Evolutionary conservation across 2,797 vertebrate genomes (phyloP).

Genomic region (Sternotherus odoratus): DNA sequence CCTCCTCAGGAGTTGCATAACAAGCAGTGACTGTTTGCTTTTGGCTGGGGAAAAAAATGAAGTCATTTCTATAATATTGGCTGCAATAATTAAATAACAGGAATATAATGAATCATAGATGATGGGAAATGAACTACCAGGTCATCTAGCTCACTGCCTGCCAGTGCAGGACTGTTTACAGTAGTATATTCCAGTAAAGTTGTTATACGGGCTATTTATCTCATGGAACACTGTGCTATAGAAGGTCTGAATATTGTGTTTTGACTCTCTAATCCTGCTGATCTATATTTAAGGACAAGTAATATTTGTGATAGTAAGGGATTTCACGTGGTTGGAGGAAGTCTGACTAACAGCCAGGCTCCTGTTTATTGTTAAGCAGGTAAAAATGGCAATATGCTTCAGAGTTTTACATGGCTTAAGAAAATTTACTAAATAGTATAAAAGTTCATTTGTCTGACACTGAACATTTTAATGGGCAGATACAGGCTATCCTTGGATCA

Average conservation of each 20-base stretch:
- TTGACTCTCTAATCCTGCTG: not conserved
- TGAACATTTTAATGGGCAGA: not conserved
- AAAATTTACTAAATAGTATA: not conserved
- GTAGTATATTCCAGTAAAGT: not conserved
- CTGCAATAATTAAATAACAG: not conserved
- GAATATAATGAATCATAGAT: not conserved
- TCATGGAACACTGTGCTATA: not conserved
- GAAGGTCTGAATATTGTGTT: not conserved
- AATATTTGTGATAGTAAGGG: not conserved
- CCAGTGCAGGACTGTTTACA: not conserved
- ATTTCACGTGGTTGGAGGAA: not conserved
- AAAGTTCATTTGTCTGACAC: not conserved
- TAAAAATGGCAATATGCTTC: not conserved
- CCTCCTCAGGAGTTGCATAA: not conserved
- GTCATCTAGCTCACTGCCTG: not conserved
- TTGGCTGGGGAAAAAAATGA: not conserved
- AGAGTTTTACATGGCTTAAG: slow-evolving; percentile 2
- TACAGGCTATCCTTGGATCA: accelerated
- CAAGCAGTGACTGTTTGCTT: not conserved
- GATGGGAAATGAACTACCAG: not conserved
- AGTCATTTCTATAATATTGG: not conserved
- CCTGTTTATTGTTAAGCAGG: not conserved
- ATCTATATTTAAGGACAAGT: not conserved
- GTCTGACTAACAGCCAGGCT: not conserved
- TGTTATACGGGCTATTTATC: not conserved